phyloP scores from a whole-genome alignment of 37 sponge, comb jelly and placozoan genomes.

The Aplysina aerophoba region DNA sequence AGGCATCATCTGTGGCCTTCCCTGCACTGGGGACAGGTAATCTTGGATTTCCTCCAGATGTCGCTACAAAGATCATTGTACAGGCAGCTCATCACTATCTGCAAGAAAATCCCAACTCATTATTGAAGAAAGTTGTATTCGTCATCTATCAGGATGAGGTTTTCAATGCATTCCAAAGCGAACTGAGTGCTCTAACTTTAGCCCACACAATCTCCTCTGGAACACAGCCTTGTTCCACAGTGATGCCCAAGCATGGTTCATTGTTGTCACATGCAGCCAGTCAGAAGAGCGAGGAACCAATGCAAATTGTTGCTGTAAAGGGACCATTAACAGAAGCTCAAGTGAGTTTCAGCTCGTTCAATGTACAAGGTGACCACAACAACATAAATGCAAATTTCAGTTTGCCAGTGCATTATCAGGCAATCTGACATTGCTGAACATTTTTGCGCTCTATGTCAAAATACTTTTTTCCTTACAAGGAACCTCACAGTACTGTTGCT shows the following conservation, averaged over 20 bases:
- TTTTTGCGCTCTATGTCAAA: too few species aligned
- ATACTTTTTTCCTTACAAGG: too few species aligned
- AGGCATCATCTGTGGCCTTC: conserved; percentile 47
- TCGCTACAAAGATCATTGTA: conserved; percentile 39
- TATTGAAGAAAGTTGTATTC: conserved; percentile 33
- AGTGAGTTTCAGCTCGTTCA: too few species aligned
- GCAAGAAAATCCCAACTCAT: neutral
- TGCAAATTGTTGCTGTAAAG: neutral
- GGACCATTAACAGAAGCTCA: neutral
- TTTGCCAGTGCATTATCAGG: too few species aligned
- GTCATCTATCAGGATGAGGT: conserved; percentile 52
- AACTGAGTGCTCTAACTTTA: neutral
- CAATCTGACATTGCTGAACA: too few species aligned
- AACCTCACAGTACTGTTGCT: too few species aligned
- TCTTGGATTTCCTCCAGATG: conserved; percentile 49
- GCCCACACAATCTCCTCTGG: too few species aligned
- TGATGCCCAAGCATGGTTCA: too few species aligned
- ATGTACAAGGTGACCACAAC: too few species aligned
- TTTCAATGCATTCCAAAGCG: conserved; percentile 33
- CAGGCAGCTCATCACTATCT: conserved; percentile 27
- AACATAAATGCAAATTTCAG: too few species aligned
- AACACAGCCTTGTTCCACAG: neutral
- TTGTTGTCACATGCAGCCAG: too few species aligned
- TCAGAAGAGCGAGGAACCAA: too few species aligned
- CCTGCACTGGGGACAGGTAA: conserved; percentile 72